A percentile compares a stretch with the other conserved stretches of the same genome.
These are phyloP conservation scores for Eleutherodactylus coqui DNA, from an alignment of 2,797 vertebrate species.

Conservation along the genomic window DNA sequence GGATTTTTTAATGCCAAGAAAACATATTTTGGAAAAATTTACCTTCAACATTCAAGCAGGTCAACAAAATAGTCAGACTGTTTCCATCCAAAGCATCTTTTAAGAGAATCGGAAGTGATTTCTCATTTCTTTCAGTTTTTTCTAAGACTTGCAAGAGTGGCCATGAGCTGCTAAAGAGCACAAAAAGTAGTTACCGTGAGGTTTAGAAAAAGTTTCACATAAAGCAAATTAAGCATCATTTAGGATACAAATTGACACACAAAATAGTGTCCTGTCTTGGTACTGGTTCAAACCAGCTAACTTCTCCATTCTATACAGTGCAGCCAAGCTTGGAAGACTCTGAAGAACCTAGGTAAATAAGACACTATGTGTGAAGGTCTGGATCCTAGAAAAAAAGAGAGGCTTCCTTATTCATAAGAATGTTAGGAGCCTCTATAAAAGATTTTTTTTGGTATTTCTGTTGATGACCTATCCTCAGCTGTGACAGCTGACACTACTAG, in stretches of 20 bases:
- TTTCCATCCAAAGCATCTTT: conserved; percentile 78
- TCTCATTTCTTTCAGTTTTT: conserved; percentile 58
- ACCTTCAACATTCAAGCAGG: conserved; percentile 81
- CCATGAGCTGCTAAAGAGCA: conserved; percentile 68
- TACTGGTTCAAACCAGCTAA: background rate
- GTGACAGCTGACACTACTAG: too few species aligned
- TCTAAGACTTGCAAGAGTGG: conserved; percentile 70
- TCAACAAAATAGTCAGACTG: conserved; percentile 76
- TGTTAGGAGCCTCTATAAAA: too few species aligned
- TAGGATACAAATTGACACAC: background rate
- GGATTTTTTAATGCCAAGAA: background rate
- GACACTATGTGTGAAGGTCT: too few species aligned
- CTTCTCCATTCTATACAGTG: background rate
- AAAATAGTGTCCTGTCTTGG: background rate
- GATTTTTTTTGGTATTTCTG: too few species aligned
- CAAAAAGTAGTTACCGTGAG: background rate
- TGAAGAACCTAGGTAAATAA: too few species aligned
- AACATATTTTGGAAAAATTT: conserved; percentile 32
- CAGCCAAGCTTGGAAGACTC: too few species aligned
- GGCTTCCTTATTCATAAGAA: too few species aligned
- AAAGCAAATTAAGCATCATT: background rate
- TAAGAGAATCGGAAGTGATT: conserved; percentile 75
- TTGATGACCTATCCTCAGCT: too few species aligned
- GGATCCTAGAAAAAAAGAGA: too few species aligned
- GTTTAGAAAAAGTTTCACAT: background rate